Evolutionary conservation across 2,113 vertebrate genomes (phyloP).

Genomic region (Ctenodactylus gundi): DNA sequence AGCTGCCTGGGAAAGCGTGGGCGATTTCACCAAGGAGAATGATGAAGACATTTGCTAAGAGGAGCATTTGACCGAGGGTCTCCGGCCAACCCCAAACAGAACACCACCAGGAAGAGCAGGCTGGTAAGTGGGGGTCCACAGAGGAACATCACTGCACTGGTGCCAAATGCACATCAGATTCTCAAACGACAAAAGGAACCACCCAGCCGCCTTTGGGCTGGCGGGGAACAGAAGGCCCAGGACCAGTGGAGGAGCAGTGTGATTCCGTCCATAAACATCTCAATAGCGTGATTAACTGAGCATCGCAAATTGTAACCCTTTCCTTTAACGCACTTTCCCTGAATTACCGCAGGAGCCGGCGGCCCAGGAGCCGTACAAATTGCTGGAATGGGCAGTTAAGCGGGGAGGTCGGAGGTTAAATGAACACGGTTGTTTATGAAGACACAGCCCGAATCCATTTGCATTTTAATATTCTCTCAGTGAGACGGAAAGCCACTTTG

Average conservation of each 20-base stretch:
- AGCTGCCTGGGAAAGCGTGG: neutral
- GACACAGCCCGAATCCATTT: slow-evolving; percentile 98
- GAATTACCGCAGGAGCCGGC: slow-evolving; percentile 76
- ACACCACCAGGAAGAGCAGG: neutral
- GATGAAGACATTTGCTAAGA: neutral
- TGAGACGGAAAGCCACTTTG: slow-evolving; percentile 89
- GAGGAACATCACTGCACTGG: neutral
- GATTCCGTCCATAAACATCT: slow-evolving; percentile 73
- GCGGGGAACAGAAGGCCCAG: slow-evolving; percentile 4
- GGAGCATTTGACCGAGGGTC: neutral
- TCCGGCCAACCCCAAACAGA: slow-evolving; percentile 17
- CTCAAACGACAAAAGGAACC: slow-evolving; percentile 38
- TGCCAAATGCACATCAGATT: neutral
- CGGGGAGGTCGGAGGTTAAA: slow-evolving; percentile 97
- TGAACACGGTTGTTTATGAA: slow-evolving; percentile 99
- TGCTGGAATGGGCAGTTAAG: slow-evolving; percentile 99
- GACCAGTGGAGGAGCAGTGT: slow-evolving; percentile 39
- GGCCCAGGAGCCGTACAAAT: slow-evolving; percentile 92
- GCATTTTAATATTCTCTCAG: slow-evolving; percentile 98
- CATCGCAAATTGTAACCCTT: slow-evolving; percentile 84
- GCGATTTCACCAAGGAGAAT: neutral
- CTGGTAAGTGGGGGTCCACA: accelerated
- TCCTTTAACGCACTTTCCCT: slow-evolving; percentile 80
- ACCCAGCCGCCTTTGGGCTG: neutral
- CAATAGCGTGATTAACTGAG: slow-evolving; percentile 91